phyloP scores from a whole-genome alignment of 2,113 vertebrate genomes.

The Tiliqua scincoides region DNA sequence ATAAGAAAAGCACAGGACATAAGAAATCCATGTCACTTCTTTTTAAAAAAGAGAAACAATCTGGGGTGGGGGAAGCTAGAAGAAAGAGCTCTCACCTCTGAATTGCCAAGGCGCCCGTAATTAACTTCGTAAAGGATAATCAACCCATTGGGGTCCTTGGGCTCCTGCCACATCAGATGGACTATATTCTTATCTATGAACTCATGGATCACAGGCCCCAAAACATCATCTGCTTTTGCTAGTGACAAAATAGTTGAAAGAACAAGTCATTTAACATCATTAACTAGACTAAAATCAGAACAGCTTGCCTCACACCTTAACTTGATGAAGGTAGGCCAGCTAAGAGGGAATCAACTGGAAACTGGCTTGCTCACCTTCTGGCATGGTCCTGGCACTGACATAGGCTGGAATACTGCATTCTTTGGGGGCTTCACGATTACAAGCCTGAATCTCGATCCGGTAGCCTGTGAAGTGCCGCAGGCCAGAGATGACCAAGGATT shows the following conservation, averaged over 20 bases:
- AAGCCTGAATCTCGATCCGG: slow-evolving; percentile 95
- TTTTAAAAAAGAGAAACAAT: not conserved
- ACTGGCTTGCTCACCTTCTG: slow-evolving; percentile 80
- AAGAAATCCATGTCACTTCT: not conserved
- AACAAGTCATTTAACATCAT: not conserved
- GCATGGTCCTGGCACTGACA: slow-evolving; percentile 94
- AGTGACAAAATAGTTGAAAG: not conserved
- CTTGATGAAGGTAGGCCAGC: not conserved
- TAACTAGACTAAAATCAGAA: not conserved
- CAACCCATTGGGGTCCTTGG: slow-evolving; percentile 89
- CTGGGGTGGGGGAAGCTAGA: not conserved
- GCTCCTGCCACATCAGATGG: slow-evolving; percentile 89
- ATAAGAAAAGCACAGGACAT: not conserved
- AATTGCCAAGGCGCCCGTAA: slow-evolving; percentile 86
- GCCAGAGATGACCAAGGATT: slow-evolving; percentile 90
- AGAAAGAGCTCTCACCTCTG: slow-evolving; percentile 80
- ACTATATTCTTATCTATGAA: slow-evolving; percentile 83
- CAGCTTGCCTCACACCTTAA: accelerated
- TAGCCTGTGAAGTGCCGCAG: slow-evolving; percentile 95
- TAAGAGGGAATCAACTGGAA: not conserved
- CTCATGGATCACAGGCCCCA: slow-evolving; percentile 83
- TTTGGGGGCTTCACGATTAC: slow-evolving; percentile 84
- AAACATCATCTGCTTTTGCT: slow-evolving; percentile 93
- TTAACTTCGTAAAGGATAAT: slow-evolving; percentile 96
- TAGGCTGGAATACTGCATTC: slow-evolving; percentile 90